phyloP scores from a whole-genome alignment of 2,797 vertebrate species.

The Enteromius radiatus region DNA sequence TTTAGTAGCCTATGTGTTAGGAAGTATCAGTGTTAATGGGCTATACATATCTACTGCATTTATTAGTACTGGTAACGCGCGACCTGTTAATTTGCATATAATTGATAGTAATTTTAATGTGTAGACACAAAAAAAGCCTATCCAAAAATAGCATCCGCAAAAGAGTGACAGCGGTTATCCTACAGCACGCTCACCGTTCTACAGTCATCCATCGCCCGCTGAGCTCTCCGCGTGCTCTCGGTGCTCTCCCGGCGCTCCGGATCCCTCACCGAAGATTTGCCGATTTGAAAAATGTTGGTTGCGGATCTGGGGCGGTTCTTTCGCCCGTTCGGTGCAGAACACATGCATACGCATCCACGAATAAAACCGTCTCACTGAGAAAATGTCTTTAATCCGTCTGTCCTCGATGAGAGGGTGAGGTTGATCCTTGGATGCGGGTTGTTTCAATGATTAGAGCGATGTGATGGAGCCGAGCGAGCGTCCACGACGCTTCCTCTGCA shows the following conservation, averaged over 20 bases:
- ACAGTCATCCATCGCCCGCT: conserved; percentile 87
- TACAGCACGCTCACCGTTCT: conserved; percentile 85
- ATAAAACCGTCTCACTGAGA: conserved; percentile 63
- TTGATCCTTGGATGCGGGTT: conserved; percentile 11
- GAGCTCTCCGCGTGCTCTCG: conserved; percentile 77
- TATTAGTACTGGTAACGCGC: not conserved
- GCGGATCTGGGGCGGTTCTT: conserved; percentile 89
- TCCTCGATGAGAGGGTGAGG: conserved; percentile 17
- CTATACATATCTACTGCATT: not conserved
- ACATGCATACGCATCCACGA: conserved; percentile 91
- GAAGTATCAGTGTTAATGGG: not conserved
- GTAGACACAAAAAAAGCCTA: not conserved
- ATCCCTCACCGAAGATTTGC: conserved; percentile 79
- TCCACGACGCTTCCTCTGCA: conserved; percentile 70
- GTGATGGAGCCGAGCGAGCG: conserved; percentile 17
- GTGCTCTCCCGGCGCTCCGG: conserved; percentile 86
- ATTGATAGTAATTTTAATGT: not conserved
- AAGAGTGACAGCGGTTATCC: not conserved
- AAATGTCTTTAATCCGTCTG: conserved; percentile 23
- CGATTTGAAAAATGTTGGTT: conserved; percentile 86
- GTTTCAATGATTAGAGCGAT: conserved; percentile 23
- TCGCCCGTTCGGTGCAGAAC: conserved; percentile 94
- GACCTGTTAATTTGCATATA: not conserved
- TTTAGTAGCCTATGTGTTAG: not conserved
- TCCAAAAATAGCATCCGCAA: not conserved